Evolutionary conservation across 2,113 vertebrate genomes (phyloP).

Genomic region (Numenius arquata): DNA sequence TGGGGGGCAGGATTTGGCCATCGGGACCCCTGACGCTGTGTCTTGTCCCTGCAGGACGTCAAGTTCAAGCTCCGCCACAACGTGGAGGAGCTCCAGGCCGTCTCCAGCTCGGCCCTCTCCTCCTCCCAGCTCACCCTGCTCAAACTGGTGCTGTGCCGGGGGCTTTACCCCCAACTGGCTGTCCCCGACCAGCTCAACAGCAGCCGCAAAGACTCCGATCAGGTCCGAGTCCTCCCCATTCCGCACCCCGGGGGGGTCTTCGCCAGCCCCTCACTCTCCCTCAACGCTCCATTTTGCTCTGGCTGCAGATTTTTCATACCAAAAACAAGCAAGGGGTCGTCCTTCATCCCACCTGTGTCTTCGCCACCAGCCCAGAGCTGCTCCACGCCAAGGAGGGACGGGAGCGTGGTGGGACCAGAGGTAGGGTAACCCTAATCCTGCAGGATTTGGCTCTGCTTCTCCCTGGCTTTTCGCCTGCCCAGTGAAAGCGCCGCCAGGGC

Average conservation of each 20-base stretch:
- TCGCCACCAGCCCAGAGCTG: constrained; percentile 80
- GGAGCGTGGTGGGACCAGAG: neutral
- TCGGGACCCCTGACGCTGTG: accelerated
- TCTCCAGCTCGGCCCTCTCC: constrained; percentile 66
- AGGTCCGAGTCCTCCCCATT: constrained; percentile 65
- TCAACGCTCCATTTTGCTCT: accelerated
- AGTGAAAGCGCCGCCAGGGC: accelerated
- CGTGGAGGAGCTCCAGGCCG: constrained; percentile 80
- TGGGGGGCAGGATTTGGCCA: accelerated
- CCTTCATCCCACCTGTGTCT: constrained; percentile 89
- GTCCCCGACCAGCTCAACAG: constrained; percentile 86
- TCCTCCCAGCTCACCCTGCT: constrained; percentile 77
- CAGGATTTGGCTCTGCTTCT: accelerated
- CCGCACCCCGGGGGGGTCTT: accelerated
- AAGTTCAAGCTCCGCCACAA: constrained; percentile 91
- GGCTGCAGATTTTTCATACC: constrained; percentile 87
- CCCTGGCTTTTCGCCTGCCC: accelerated
- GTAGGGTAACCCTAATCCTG: neutral
- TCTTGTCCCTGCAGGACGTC: constrained; percentile 76
- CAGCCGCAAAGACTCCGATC: constrained; percentile 88
- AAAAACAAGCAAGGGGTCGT: constrained; percentile 84
- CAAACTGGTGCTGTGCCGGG: constrained; percentile 84
- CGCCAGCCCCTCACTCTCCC: accelerated
- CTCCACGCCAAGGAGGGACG: constrained; percentile 62
- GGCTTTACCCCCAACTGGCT: constrained; percentile 90